Evolutionary conservation across 2,888 invertebrate species (phyloP).

Genomic region (Alentia gelatinosa): DNA sequence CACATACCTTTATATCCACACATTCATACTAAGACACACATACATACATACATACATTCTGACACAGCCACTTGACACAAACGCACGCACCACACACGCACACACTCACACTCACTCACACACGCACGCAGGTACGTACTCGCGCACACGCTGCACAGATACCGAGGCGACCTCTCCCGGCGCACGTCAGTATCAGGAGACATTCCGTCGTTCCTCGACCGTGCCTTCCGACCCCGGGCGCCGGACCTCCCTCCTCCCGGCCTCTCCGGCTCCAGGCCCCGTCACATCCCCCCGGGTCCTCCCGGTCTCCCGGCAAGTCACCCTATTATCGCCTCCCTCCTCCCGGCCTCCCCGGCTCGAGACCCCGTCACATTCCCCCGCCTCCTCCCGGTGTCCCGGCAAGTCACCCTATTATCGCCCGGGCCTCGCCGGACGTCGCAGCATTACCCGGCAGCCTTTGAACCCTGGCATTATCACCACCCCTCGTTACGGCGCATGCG

Average conservation of each 20-base stretch:
- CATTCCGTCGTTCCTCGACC: too few species aligned
- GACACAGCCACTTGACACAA: too few species aligned
- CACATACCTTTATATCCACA: too few species aligned
- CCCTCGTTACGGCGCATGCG: conserved; percentile 2
- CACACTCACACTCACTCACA: too few species aligned
- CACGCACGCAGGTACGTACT: too few species aligned
- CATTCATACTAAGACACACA: too few species aligned
- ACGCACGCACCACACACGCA: too few species aligned
- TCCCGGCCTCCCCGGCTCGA: background rate
- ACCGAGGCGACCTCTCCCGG: too few species aligned
- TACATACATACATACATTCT: too few species aligned
- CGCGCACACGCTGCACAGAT: too few species aligned
- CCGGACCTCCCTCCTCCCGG: background rate
- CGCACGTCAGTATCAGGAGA: too few species aligned
- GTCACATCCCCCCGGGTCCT: too few species aligned
- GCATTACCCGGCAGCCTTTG: background rate
- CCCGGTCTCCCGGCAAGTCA: background rate
- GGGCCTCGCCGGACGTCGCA: background rate
- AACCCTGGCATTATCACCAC: conserved; percentile 37
- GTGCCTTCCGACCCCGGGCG: background rate
- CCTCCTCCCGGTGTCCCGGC: background rate
- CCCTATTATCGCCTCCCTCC: background rate
- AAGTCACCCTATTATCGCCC: background rate
- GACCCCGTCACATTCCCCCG: background rate
- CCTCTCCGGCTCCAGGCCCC: background rate